Base-by-base conservation (phyloP, 2,797 vertebrate genomes). In the Liparis tanakae region DNA sequence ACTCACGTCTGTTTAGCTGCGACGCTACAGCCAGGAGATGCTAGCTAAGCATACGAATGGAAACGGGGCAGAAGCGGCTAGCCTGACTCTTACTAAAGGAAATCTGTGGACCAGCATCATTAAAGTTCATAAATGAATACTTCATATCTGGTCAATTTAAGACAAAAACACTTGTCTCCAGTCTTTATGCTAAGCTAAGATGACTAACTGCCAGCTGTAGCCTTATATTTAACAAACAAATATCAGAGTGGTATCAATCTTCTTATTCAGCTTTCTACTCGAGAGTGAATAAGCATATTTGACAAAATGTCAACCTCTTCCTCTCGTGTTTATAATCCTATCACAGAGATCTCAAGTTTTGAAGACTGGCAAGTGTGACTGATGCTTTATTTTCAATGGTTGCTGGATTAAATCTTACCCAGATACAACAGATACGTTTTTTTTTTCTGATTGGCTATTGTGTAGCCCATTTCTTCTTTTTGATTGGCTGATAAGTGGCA, bases 251-350 rank as follows among this genome's bases (percentile, higher is more conserved):
- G 4, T 10, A 18, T 48, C n/a, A 37, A 22, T 48, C 41, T 6
- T 25, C 3, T 25, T 9, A 20, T 34, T 18, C n/a, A 46, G 10
- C 54, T 67, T 33, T 58, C 44, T 44, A 33, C 8, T 7, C 2
- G 44, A 50, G 44, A 34, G 65, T 20, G 4, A 41, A 58, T 13
- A 58, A 22, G 10, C 43, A 41, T 22, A 17, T 64, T 56, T 66
- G 33, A 25, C 8, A 34, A 43, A 30, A 53, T 14, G 25, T 25
- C 1, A 0, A 30, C 59, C 44, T 37, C 3, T 7, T 39, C 37
- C 41, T 71, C 59, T 56, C 3, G 60, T 51, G 41, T 71, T 53
- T 18, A 74, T 5, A 20, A 15, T n/a, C n/a, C n/a, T n/a, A n/a
- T n/a, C n/a, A n/a, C n/a, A n/a, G n/a, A n/a, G n/a, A n/a, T n/a